Conservation (phyloP, 2,888 invertebrate genomes). For the Meandrusa payeni region DNA sequence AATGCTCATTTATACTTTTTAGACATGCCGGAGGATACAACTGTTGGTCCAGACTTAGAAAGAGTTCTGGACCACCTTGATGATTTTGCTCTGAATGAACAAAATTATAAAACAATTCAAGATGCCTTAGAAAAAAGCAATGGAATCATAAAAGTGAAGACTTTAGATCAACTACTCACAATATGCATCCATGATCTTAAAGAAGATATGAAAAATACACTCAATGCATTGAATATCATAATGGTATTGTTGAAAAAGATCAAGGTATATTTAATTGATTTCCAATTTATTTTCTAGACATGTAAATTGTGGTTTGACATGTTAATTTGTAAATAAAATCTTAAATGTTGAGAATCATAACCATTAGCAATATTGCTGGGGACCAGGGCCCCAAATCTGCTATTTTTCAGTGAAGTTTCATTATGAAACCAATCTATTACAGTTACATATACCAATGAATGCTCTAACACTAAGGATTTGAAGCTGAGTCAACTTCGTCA, state of each 20-base stretch:
- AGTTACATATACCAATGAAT: no score
- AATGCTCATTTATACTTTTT: slow-evolving; percentile 25
- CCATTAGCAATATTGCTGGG: no score
- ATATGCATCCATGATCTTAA: slow-evolving; percentile 48
- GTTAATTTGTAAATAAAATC: no score
- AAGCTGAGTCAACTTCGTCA: no score
- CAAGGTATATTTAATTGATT: slow-evolving; percentile 40
- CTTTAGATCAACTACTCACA: slow-evolving; percentile 42
- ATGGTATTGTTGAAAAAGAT: slow-evolving; percentile 44
- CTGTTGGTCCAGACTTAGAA: slow-evolving; percentile 31
- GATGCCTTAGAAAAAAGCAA: slow-evolving; percentile 37
- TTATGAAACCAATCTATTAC: no score
- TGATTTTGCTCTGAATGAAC: slow-evolving; percentile 37
- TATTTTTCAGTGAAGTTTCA: no score
- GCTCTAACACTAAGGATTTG: no score
- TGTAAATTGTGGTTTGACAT: no score
- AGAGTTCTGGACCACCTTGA: slow-evolving; percentile 41
- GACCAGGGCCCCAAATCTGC: no score
- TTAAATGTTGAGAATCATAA: no score
- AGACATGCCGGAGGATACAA: slow-evolving; percentile 49
- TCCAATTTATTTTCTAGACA: no score
- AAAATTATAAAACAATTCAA: slow-evolving; percentile 40
- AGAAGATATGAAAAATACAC: slow-evolving; percentile 43
- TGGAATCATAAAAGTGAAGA: slow-evolving; percentile 29
- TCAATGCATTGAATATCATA: slow-evolving; percentile 43